Conservation (phyloP, 2,797 vertebrate genomes). For the Rallus crepitans region DNA sequence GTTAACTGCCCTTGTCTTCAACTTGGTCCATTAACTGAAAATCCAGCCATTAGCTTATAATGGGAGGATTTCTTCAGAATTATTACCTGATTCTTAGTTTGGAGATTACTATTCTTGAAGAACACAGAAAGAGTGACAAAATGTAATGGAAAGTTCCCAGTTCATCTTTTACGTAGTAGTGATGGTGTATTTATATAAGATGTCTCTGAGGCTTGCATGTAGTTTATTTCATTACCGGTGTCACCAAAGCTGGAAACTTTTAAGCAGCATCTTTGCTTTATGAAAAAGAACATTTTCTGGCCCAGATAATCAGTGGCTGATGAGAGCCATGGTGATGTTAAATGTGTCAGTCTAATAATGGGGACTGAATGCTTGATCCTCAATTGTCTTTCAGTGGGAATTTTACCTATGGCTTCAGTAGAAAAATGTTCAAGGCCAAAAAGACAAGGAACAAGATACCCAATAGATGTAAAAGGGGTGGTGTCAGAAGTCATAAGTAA, state of each 20-base stretch:
- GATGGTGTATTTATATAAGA: neutral
- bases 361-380: neutral
- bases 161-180: neutral
- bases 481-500: neutral
- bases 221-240: neutral
- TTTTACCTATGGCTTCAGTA: neutral
- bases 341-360: neutral
- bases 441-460: neutral
- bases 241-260: neutral
- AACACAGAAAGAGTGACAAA: neutral
- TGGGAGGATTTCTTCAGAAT: slow-evolving; percentile 50
- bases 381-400: neutral
- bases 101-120: slow-evolving; percentile 24
- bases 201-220: neutral
- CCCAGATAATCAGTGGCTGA: neutral
- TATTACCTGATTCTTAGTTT: slow-evolving; percentile 16
- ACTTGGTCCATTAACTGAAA: slow-evolving; percentile 54
- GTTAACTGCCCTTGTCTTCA: slow-evolving; percentile 63
- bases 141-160: neutral
- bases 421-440: neutral
- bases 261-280: neutral
- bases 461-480: accelerated
- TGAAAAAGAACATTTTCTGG: neutral
- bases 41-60: slow-evolving; percentile 36
- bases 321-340: neutral